Conservation (phyloP, 2,888 invertebrate genomes). For the Acrocera orbiculus region DNA sequence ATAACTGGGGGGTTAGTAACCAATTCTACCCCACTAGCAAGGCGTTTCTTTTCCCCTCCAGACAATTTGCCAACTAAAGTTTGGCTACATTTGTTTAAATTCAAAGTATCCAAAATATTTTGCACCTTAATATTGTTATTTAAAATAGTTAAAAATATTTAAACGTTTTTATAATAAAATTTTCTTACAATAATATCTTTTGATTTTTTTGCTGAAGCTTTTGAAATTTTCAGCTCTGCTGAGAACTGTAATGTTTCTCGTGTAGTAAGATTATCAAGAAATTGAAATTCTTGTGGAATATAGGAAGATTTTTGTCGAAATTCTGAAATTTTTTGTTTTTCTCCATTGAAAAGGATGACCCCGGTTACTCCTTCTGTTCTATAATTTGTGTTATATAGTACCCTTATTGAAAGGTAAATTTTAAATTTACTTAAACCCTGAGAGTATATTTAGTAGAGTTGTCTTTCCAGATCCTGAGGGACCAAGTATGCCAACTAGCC, state of each 20-base stretch:
- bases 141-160: not conserved
- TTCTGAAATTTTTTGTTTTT: constrained; percentile 39
- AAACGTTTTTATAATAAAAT: not conserved
- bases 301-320: constrained; percentile 48
- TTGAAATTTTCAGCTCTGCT: constrained; percentile 64
- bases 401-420: constrained; percentile 3
- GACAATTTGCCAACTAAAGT: constrained; percentile 56
- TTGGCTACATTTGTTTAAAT: constrained; percentile 43
- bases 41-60: constrained; percentile 76
- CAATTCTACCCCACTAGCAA: constrained; percentile 77
- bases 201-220: constrained; percentile 37
- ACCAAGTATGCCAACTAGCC: constrained; percentile 46
- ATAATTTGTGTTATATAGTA: too few species aligned
- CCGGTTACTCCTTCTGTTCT: constrained; percentile 37
- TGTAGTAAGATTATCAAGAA: constrained; percentile 66
- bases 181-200: constrained; percentile 48
- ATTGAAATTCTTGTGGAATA: constrained; percentile 71
- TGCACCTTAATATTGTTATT: constrained; percentile 1
- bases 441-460: constrained; percentile 53
- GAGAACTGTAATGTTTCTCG: constrained; percentile 67
- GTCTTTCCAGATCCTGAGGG: constrained; percentile 65
- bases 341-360: constrained; percentile 49
- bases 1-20: constrained; percentile 82
- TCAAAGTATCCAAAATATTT: constrained; percentile 54
- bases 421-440: constrained; percentile 45